These are phyloP conservation scores for Acanthaster planci DNA, from an alignment of 35 echinoderm and acorn worm genomes.

Conservation along the genomic window DNA sequence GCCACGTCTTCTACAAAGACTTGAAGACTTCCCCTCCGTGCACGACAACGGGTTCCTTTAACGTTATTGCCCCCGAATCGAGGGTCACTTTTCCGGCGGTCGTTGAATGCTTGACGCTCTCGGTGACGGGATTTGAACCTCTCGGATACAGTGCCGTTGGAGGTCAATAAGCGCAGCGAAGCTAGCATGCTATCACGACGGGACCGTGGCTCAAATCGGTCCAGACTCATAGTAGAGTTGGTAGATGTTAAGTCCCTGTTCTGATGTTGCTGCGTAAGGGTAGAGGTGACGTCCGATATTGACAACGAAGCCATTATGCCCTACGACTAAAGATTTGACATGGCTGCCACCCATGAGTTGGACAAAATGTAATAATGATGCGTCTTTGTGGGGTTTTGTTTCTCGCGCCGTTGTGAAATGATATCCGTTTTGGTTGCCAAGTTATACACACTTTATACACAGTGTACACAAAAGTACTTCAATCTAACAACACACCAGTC, in stretches of 20 bases:
- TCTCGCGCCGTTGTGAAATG: no score
- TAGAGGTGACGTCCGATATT: not conserved
- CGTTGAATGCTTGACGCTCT: not conserved
- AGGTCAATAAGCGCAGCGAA: not conserved
- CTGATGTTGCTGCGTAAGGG: not conserved
- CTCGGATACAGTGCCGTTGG: not conserved
- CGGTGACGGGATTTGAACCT: conserved; percentile 17
- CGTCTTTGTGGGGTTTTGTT: no score
- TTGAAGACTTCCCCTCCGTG: not conserved
- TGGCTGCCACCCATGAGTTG: no score
- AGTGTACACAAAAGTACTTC: no score
- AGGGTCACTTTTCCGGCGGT: not conserved
- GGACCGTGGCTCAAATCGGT: not conserved
- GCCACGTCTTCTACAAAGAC: not conserved
- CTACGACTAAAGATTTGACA: no score
- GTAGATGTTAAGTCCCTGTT: not conserved
- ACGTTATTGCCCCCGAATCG: not conserved
- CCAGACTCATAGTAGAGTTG: not conserved
- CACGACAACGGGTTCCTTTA: not conserved
- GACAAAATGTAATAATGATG: no score
- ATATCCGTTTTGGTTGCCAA: no score
- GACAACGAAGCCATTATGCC: not conserved
- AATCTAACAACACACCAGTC: no score
- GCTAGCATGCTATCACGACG: conserved; percentile 13
- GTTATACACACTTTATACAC: no score